phyloP scores from a whole-genome alignment of 2,113 vertebrate genomes.

The Abramis brama region DNA sequence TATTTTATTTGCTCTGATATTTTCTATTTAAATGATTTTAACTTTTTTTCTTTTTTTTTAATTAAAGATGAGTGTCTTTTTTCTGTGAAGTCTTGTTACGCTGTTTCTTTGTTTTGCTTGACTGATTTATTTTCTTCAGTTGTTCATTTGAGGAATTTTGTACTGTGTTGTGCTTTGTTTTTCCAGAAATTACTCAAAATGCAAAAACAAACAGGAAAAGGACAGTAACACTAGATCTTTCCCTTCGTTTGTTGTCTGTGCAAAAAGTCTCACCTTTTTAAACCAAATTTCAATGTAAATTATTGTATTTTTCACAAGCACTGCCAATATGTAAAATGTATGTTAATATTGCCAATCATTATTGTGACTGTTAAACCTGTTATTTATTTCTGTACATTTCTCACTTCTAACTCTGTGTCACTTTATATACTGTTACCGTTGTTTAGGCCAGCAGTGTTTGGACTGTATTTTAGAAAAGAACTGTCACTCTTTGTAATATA shows the following conservation, averaged over 20 bases:
- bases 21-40: conserved; percentile 34
- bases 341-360: conserved; percentile 45
- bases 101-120: background rate
- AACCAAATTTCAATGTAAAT: background rate
- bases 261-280: conserved; percentile 4
- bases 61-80: background rate
- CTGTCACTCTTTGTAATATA: conserved; percentile 59
- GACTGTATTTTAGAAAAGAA: conserved; percentile 33
- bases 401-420: background rate
- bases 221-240: background rate
- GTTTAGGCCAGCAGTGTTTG: conserved; percentile 41
- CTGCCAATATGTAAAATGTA: conserved; percentile 37
- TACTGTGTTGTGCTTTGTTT: conserved; percentile 22
- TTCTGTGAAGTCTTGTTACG: background rate
- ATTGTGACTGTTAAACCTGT: conserved; percentile 12
- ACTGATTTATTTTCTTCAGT: background rate
- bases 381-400: conserved; percentile 15
- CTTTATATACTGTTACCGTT: conserved; percentile 36
- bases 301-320: conserved; percentile 22
- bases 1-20: conserved; percentile 54
- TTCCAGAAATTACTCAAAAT: background rate
- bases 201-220: background rate
- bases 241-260: background rate
- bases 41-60: conserved; percentile 25
- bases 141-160: conserved; percentile 8